Evolutionary conservation across 2,888 invertebrate species (phyloP).

Genomic region (Orthonychiurus folsomi): DNA sequence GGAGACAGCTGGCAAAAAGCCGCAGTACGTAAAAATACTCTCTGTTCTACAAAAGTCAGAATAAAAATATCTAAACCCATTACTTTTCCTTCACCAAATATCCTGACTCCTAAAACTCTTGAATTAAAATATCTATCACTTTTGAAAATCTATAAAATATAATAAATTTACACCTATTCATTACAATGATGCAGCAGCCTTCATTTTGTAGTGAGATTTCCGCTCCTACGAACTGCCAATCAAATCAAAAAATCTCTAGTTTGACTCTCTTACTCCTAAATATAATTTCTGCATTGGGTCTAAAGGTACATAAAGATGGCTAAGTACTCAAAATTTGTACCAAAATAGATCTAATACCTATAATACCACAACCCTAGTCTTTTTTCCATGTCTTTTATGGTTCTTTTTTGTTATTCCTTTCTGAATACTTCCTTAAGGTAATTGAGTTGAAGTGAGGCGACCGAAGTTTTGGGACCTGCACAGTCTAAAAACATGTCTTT

Average conservation of each 20-base stretch:
- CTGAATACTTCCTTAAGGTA: background rate
- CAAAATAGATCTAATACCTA: background rate
- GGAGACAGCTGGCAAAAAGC: background rate
- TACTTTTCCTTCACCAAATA: background rate
- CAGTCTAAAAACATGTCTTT: too few species aligned
- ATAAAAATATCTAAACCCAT: background rate
- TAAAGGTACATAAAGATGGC: background rate
- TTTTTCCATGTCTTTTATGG: constrained; percentile 19
- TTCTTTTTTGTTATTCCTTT: too few species aligned
- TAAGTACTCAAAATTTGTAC: background rate
- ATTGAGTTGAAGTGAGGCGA: background rate
- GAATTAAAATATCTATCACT: background rate
- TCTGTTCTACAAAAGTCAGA: background rate
- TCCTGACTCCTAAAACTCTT: background rate
- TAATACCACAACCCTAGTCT: constrained; percentile 3
- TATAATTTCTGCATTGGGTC: too few species aligned
- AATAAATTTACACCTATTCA: too few species aligned
- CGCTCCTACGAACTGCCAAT: too few species aligned
- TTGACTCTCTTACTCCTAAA: background rate
- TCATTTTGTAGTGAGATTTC: too few species aligned
- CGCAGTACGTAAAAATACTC: background rate
- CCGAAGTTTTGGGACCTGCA: too few species aligned
- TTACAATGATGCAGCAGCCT: too few species aligned
- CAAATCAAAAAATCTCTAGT: background rate
- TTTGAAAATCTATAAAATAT: too few species aligned